These are phyloP conservation scores for Parazoanthus swiftii DNA, from an alignment of 92 coral and sea anemone species.

Conservation along the genomic window DNA sequence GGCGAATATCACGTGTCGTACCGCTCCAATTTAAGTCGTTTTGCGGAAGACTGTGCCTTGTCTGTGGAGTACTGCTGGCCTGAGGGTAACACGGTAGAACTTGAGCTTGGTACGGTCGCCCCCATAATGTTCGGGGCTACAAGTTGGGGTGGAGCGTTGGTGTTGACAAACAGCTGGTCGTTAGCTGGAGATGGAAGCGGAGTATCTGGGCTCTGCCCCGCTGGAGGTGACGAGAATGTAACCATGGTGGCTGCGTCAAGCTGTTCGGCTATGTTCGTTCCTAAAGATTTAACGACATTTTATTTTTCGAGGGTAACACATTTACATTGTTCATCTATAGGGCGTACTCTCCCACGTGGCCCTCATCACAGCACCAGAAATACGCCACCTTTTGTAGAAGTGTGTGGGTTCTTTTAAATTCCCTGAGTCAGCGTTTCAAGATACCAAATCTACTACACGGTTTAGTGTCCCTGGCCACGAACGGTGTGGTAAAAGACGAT, in stretches of 20 bases:
- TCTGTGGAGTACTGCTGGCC: slow-evolving; percentile 25
- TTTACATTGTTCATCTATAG: background rate
- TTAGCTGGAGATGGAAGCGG: slow-evolving; percentile 54
- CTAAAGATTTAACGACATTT: slow-evolving; percentile 27
- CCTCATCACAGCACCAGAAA: no score
- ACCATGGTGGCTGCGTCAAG: slow-evolving; percentile 73
- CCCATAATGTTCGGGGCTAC: slow-evolving; percentile 31
- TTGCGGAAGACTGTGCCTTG: slow-evolving; percentile 40
- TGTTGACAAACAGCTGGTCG: slow-evolving; percentile 51
- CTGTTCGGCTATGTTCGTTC: slow-evolving; percentile 81
- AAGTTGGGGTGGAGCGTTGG: slow-evolving; percentile 17
- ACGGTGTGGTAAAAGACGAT: no score
- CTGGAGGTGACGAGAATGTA: slow-evolving; percentile 42
- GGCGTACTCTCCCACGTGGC: no score
- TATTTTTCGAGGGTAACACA: no score
- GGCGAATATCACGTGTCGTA: slow-evolving; percentile 55
- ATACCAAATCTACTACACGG: no score
- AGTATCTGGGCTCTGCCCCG: slow-evolving; percentile 52
- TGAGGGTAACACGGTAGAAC: background rate
- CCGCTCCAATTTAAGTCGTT: slow-evolving; percentile 59
- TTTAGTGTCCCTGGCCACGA: no score
- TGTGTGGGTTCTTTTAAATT: no score
- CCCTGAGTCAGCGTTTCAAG: no score
- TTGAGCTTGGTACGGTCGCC: background rate
- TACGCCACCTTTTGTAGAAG: no score